Evolutionary conservation across 2,797 vertebrate species (phyloP).

Genomic region (Mormyrops attenuatus): DNA sequence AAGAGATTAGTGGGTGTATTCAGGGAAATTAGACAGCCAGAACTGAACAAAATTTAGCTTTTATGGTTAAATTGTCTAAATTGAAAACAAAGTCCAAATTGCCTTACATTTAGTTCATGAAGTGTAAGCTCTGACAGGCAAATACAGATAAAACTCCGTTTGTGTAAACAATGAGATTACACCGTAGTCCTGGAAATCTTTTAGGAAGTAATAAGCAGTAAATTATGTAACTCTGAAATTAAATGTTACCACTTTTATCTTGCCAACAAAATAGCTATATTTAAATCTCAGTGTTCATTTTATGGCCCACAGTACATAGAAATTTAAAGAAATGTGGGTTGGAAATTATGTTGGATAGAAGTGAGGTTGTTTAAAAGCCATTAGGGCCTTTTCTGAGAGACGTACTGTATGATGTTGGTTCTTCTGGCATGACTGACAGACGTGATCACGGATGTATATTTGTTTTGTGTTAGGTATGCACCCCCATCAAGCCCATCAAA

Average conservation of each 20-base stretch:
- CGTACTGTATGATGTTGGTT: not conserved
- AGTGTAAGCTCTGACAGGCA: not conserved
- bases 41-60: constrained; percentile 4
- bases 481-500: not conserved
- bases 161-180: constrained; percentile 8
- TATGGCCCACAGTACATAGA: not conserved
- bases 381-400: not conserved
- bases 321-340: not conserved
- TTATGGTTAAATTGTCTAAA: constrained; percentile 13
- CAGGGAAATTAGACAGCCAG: constrained; percentile 9
- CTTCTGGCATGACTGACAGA: not conserved
- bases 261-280: not conserved
- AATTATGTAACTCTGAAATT: constrained; percentile 19
- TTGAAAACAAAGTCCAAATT: constrained; percentile 10
- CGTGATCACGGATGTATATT: not conserved
- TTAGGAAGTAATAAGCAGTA: constrained; percentile 8
- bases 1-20: constrained; percentile 8
- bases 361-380: not conserved
- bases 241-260: constrained; percentile 12
- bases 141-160: not conserved
- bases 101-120: constrained; percentile 1
- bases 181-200: constrained; percentile 8
- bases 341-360: not conserved
- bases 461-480: not conserved
- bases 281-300: not conserved